phyloP scores from a whole-genome alignment of 2,113 vertebrate genomes.

The Phoxinus phoxinus region DNA sequence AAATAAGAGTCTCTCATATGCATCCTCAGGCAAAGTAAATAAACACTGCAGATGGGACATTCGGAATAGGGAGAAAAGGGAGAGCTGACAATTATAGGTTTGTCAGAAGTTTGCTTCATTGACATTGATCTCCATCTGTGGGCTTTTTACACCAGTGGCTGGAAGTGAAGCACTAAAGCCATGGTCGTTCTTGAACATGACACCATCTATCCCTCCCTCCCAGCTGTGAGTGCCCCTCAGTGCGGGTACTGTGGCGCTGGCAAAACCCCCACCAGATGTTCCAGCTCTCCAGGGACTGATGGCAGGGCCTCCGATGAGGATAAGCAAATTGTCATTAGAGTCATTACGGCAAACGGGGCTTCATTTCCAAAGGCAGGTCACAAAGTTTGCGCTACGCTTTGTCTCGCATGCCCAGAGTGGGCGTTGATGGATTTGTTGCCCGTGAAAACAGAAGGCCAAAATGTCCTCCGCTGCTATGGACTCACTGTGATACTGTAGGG shows the following conservation, averaged over 20 bases:
- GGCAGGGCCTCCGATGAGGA: constrained; percentile 65
- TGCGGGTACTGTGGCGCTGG: constrained; percentile 40
- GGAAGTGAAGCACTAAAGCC: constrained; percentile 47
- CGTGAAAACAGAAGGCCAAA: constrained; percentile 45
- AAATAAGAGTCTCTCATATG: not conserved
- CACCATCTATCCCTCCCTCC: constrained; percentile 66
- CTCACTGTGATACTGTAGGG: constrained; percentile 31
- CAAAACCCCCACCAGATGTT: constrained; percentile 71
- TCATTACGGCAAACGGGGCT: constrained; percentile 73
- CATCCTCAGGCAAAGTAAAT: not conserved
- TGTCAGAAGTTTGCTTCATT: constrained; percentile 33
- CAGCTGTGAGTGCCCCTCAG: constrained; percentile 67
- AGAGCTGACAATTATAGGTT: not conserved
- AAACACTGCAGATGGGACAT: constrained; percentile 4
- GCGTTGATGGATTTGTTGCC: constrained; percentile 57
- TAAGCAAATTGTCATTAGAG: constrained; percentile 76
- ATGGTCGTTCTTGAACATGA: constrained; percentile 70
- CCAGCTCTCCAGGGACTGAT: constrained; percentile 69
- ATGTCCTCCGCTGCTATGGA: constrained; percentile 20
- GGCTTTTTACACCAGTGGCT: constrained; percentile 16
- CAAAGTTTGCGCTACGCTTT: constrained; percentile 65
- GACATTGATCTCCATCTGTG: constrained; percentile 45
- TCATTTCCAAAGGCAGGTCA: constrained; percentile 69
- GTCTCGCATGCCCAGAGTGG: constrained; percentile 30
- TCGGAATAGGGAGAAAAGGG: not conserved